Evolutionary conservation across 2,888 invertebrate species (phyloP), one percentile per base, ranked within the genome.

Genomic region (Calephelis perditalis): DNA sequence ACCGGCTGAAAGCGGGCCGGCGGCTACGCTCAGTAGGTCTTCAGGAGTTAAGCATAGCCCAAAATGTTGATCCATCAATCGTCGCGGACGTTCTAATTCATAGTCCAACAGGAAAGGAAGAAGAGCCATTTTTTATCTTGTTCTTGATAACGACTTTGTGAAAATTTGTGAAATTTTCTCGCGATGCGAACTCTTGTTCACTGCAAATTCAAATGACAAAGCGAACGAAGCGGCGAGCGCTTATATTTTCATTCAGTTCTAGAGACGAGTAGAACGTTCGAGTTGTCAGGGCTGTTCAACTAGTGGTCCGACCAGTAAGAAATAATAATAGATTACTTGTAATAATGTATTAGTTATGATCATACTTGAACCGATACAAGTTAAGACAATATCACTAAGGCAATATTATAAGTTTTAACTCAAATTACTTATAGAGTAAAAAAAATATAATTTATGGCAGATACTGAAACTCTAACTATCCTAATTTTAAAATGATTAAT

Each of bases 51-150:
- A 68, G 0, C 82, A 91, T 70, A 91, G 70, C 12, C 92, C 92
- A 70, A 92, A 92, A 64, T 92, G 89, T 73, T 92, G 92, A 71
- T 92, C 92, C 62, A 91, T 37, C 6, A 92, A 68, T 10, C 90
- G 84, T 80, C n/a, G n/a, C n/a, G n/a, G n/a, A n/a, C n/a, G n/a
- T n/a, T n/a, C n/a, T 5, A 85, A 7, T 55, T 84, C 83, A 71
- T 81, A 79, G 66, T 78, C 88, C 47, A 85, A 72, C 57, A 91
- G 62, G 65, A 88, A 84, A 12, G 92, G 92, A 11, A 92, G 75
- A 64, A 92, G 70, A 65, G 92, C 91, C 92, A 92, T 15, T 92
- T 68, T 71, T 15, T 15, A 15, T 15, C 15, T 15, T 15, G 15
- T 15, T 15, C 1, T 15, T 15, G 15, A 15, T 15, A 15, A 15